Evolutionary conservation across 2,888 invertebrate species (phyloP).

Genomic region (Cantharis rustica): DNA sequence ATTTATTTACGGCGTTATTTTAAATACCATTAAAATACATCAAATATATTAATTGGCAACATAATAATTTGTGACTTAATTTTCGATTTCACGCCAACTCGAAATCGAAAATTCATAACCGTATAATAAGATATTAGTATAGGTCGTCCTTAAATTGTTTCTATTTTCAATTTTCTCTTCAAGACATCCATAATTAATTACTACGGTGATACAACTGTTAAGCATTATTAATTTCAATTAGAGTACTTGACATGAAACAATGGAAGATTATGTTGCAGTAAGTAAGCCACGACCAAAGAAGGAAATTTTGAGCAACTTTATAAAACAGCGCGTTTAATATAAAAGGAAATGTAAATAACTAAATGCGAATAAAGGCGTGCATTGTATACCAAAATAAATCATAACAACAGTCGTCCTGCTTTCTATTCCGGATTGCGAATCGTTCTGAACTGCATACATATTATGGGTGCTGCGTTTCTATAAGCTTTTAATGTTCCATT

Average conservation of each 20-base stretch:
- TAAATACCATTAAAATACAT: background rate
- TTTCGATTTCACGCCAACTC: background rate
- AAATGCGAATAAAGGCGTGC: constrained; percentile 28
- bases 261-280: constrained; percentile 36
- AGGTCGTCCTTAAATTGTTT: too few species aligned
- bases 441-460: constrained; percentile 23
- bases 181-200: background rate
- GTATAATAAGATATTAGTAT: background rate
- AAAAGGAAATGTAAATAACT: constrained; percentile 24
- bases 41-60: background rate
- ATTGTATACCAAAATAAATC: constrained; percentile 36
- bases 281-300: constrained; percentile 20
- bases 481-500: constrained; percentile 50
- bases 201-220: background rate
- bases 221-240: background rate
- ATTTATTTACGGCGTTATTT: constrained; percentile 1
- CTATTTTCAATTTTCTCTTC: background rate
- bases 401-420: constrained; percentile 36
- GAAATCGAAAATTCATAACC: background rate
- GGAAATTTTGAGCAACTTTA: constrained; percentile 9
- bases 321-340: constrained; percentile 9
- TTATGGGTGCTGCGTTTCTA: constrained; percentile 23
- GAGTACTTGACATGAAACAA: background rate
- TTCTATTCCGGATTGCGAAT: constrained; percentile 35
- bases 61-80: background rate